phyloP scores from a whole-genome alignment of 2,888 invertebrate genomes.

The Nysson spinosus region DNA sequence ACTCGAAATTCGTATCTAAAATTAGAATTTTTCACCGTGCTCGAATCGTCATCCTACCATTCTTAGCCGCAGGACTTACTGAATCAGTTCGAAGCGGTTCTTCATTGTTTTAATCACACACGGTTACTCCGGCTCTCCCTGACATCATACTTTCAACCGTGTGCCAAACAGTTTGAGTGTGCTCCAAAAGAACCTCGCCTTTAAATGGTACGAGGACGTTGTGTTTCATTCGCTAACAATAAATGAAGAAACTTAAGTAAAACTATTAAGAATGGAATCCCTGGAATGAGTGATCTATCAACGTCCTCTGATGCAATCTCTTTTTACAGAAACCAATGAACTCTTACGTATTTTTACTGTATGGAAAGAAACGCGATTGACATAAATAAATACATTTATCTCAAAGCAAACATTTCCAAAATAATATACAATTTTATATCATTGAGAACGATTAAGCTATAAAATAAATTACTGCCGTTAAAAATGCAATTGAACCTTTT shows the following conservation, averaged over 20 bases:
- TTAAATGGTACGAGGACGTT: slow-evolving; percentile 46
- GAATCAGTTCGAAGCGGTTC: slow-evolving; percentile 47
- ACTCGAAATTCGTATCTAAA: slow-evolving; percentile 15
- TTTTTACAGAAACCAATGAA: too few species aligned
- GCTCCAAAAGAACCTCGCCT: slow-evolving; percentile 45
- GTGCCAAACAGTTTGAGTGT: slow-evolving; percentile 49
- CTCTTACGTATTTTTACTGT: too few species aligned
- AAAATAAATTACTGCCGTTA: too few species aligned
- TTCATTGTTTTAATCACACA: slow-evolving; percentile 28
- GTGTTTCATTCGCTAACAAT: slow-evolving; percentile 18
- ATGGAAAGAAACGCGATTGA: too few species aligned
- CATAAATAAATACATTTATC: too few species aligned
- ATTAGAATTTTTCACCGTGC: slow-evolving; percentile 4
- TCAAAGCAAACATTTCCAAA: too few species aligned
- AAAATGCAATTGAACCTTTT: too few species aligned
- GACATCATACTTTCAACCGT: slow-evolving; percentile 41
- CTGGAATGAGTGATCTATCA: neutral
- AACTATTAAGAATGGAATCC: too few species aligned
- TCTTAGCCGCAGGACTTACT: slow-evolving; percentile 15
- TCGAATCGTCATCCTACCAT: slow-evolving; percentile 21
- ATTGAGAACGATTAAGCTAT: too few species aligned
- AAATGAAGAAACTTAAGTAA: neutral
- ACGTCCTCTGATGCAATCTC: neutral
- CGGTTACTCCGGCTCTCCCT: slow-evolving; percentile 23
- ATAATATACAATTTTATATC: too few species aligned